A percentile compares a stretch with the other conserved stretches of the same genome.
phyloP scores from a whole-genome alignment of 2,888 invertebrate genomes.

The Melanchra persicariae region DNA sequence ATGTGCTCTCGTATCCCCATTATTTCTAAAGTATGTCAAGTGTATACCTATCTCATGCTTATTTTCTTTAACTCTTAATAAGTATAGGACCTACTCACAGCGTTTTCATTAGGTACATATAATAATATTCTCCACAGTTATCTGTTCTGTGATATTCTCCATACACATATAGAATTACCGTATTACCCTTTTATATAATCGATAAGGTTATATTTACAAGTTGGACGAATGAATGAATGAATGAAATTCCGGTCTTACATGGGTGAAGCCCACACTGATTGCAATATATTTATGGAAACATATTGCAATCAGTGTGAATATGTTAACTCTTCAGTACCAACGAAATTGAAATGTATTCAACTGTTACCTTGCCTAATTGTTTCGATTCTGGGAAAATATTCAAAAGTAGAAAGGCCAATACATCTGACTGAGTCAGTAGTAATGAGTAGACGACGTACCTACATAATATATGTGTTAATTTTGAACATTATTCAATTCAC shows the following conservation, averaged over 20 bases:
- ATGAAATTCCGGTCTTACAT: slow-evolving; percentile 11
- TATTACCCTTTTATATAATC: slow-evolving; percentile 22
- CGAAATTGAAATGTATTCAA: slow-evolving; percentile 6
- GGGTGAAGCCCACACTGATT: too few species aligned
- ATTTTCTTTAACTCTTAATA: slow-evolving; percentile 19
- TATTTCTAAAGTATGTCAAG: slow-evolving; percentile 41
- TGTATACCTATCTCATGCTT: slow-evolving; percentile 15
- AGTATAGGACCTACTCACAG: neutral
- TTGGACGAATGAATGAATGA: slow-evolving; percentile 20
- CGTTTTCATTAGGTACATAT: slow-evolving; percentile 5
- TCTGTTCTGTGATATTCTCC: too few species aligned
- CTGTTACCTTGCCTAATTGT: neutral
- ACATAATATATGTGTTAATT: neutral
- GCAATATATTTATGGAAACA: too few species aligned
- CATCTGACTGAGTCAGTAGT: too few species aligned
- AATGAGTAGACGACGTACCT: neutral
- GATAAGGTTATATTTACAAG: slow-evolving; percentile 17
- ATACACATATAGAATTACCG: slow-evolving; percentile 23
- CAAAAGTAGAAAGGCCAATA: neutral
- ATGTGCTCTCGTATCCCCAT: slow-evolving; percentile 11
- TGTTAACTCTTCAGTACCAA: slow-evolving; percentile 2
- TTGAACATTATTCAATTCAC: neutral
- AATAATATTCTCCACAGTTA: slow-evolving; percentile 10
- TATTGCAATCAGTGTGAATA: slow-evolving; percentile 17
- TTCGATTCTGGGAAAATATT: slow-evolving; percentile 2